Percentiles rank a stretch among this genome's conserved stretches.
Conservation (phyloP, 64 coral and sea anemone species). For the Catalaphyllia jardinei region DNA sequence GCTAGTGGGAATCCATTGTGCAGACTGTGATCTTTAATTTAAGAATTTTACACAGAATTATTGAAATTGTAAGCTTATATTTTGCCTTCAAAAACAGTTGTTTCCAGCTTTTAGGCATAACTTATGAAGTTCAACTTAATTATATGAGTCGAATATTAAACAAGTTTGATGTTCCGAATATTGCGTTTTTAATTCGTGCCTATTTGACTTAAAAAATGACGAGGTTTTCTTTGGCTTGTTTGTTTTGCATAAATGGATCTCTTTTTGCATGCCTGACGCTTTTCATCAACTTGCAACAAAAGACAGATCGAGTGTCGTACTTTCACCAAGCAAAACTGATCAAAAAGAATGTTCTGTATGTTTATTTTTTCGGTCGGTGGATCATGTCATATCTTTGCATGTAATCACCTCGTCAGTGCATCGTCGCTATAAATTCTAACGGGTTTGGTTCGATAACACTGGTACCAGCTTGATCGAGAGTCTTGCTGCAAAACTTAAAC, state of each 20-base stretch:
- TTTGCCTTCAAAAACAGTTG: background rate
- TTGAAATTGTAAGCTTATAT: background rate
- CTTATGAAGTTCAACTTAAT: background rate
- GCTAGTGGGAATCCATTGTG: background rate
- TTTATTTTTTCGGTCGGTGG: background rate
- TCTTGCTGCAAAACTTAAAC: background rate
- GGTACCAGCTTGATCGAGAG: constrained; percentile 20
- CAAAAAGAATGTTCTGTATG: background rate
- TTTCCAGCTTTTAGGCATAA: background rate
- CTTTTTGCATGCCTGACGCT: background rate
- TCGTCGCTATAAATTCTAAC: background rate
- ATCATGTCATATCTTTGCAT: background rate
- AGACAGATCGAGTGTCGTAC: background rate
- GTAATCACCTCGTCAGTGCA: background rate
- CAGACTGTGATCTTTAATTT: constrained; percentile 28
- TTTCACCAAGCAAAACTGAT: background rate
- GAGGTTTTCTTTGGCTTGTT: background rate
- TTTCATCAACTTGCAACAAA: background rate
- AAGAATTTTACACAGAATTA: constrained; percentile 44
- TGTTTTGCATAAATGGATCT: constrained; percentile 22
- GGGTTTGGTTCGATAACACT: background rate
- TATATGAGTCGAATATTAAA: background rate
- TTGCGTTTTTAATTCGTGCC: background rate
- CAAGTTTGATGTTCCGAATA: background rate
- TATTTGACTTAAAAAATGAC: background rate